Evolutionary conservation across 2,888 invertebrate species (phyloP).

Genomic region (Stenotaenia linearis): DNA sequence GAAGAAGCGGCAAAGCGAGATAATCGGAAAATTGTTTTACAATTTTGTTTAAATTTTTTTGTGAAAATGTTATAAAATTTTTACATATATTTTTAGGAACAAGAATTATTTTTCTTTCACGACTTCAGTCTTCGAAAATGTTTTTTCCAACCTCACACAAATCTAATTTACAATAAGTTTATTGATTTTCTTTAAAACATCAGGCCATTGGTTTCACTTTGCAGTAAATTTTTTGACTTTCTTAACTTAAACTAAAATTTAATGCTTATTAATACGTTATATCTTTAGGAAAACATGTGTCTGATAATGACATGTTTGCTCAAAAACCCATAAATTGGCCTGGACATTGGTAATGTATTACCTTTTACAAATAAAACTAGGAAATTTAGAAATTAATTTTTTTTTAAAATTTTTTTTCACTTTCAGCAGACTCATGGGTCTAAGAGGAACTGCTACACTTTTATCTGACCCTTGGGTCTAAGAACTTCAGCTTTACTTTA

Average conservation of each 20-base stretch:
- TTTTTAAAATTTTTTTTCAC: no score
- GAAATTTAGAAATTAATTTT: not conserved
- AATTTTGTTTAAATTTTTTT: no score
- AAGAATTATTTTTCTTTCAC: constrained; percentile 98
- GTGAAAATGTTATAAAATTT: no score
- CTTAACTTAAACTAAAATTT: not conserved
- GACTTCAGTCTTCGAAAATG: constrained; percentile 96
- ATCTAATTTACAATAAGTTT: constrained; percentile 93
- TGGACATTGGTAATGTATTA: constrained; percentile 74
- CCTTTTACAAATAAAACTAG: not conserved
- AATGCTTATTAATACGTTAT: not conserved
- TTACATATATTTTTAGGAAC: constrained; percentile 62
- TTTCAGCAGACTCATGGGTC: no score
- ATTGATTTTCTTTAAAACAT: constrained; percentile 76
- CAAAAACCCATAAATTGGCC: constrained; percentile 99
- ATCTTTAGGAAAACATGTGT: constrained; percentile 77
- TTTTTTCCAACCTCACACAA: constrained; percentile 95
- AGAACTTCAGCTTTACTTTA: no score
- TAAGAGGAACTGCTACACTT: no score
- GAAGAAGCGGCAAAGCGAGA: constrained; percentile 96
- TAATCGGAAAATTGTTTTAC: constrained; percentile 82
- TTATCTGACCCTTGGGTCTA: no score
- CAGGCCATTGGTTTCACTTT: constrained; percentile 96
- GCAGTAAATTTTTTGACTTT: constrained; percentile 53
- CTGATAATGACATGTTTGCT: constrained; percentile 93